phyloP scores from a whole-genome alignment of 2,888 invertebrate genomes.

The Scaptodrosophila latifasciaeformis region DNA sequence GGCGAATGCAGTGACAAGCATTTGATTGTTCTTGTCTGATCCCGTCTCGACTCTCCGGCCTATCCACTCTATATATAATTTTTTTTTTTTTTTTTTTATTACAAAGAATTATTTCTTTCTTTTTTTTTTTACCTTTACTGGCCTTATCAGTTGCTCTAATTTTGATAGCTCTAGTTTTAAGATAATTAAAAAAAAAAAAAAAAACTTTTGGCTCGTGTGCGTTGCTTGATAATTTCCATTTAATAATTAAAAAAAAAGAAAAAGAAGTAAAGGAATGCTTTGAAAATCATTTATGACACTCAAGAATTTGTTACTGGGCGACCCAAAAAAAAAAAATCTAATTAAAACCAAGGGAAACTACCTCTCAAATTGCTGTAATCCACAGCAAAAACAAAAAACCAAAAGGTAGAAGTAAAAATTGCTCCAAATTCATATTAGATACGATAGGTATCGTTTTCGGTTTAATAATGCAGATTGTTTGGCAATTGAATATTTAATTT shows the following conservation, averaged over 20 bases:
- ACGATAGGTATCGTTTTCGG: constrained; percentile 5
- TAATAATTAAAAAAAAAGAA: constrained; percentile 30
- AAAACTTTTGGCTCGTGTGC: constrained; percentile 18
- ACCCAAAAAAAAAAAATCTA: neutral
- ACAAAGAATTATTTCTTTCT: no score
- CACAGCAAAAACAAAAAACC: no score
- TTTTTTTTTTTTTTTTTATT: no score
- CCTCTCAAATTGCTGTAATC: no score
- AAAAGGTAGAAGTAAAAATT: no score
- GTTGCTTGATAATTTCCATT: constrained; percentile 28
- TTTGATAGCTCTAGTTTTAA: constrained; percentile 20
- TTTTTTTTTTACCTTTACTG: no score
- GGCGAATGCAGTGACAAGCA: no score
- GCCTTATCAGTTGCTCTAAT: constrained; percentile 39
- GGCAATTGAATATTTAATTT: constrained; percentile 52
- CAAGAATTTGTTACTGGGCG: neutral
- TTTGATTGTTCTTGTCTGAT: no score
- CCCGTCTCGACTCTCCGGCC: no score
- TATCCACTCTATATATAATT: no score
- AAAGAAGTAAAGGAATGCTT: neutral
- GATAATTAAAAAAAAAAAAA: constrained; percentile 11
- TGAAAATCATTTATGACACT: constrained; percentile 2
- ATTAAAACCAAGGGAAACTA: neutral
- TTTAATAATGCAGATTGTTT: constrained; percentile 15
- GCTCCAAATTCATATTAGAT: no score